Evolutionary conservation across 2,113 vertebrate species (phyloP).

Genomic region (Ancistrus triradiatus): DNA sequence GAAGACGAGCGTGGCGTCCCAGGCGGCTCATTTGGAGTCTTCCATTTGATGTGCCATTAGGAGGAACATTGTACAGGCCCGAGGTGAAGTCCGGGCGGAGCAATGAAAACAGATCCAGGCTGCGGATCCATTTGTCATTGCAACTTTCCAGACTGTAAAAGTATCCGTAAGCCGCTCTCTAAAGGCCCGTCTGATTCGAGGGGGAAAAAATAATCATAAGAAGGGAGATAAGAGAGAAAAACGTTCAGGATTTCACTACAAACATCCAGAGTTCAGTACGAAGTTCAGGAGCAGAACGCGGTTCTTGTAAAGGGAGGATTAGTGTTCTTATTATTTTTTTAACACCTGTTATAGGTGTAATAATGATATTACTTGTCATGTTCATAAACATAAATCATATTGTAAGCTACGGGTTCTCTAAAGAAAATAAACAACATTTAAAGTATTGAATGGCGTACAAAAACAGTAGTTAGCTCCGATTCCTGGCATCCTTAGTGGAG

Average conservation of each 20-base stretch:
- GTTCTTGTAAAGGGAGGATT: too few species aligned
- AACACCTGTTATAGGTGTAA: too few species aligned
- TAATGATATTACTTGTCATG: too few species aligned
- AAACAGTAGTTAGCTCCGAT: too few species aligned
- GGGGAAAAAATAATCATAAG: conserved; percentile 16
- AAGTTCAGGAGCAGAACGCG: conserved; percentile 1
- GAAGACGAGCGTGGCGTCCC: conserved; percentile 1
- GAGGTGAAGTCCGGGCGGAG: conserved; percentile 11
- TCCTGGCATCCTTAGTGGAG: too few species aligned
- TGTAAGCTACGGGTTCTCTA: too few species aligned
- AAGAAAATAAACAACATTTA: too few species aligned
- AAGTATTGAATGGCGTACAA: too few species aligned
- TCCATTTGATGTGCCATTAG: conserved; percentile 24
- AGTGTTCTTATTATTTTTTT: too few species aligned
- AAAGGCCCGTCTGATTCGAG: conserved; percentile 9
- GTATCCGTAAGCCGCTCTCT: conserved; percentile 5
- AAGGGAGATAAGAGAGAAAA: conserved; percentile 14
- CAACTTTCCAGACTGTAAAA: conserved; percentile 11
- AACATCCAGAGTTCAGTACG: background rate
- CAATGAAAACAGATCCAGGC: conserved; percentile 16
- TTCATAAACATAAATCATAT: too few species aligned
- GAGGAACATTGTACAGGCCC: conserved; percentile 36
- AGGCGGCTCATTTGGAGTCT: conserved; percentile 19
- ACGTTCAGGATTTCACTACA: conserved; percentile 10
- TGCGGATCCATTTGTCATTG: background rate